Percentiles rank a stretch among this genome's conserved stretches.
These are phyloP conservation scores for Drosophila equinoxialis DNA, from an alignment of 1,140 invertebrate genomes.

Conservation along the genomic window DNA sequence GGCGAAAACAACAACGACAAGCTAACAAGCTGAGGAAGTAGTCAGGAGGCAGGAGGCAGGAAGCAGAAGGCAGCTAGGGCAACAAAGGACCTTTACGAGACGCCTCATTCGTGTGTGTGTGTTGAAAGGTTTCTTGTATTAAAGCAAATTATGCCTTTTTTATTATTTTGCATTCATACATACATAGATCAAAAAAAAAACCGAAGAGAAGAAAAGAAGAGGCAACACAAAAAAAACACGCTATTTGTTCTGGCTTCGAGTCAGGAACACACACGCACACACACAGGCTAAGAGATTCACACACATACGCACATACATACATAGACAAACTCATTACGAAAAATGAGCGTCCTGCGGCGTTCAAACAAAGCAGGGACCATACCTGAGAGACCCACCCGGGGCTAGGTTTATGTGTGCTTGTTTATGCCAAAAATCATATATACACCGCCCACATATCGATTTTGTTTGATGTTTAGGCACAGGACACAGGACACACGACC, in stretches of 20 bases:
- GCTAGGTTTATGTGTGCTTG: constrained; percentile 54
- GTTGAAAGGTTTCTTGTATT: constrained; percentile 54
- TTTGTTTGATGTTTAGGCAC: constrained; percentile 76
- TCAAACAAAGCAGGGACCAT: constrained; percentile 73
- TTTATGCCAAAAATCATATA: constrained; percentile 76
- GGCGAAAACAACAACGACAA: constrained; percentile 35
- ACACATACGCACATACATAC: constrained; percentile 25
- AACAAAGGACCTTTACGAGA: constrained; percentile 7
- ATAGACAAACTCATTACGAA: constrained; percentile 79
- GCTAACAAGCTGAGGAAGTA: constrained; percentile 55
- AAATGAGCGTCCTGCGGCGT: constrained; percentile 79
- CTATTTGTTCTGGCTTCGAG: constrained; percentile 3
- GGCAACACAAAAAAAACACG: not conserved
- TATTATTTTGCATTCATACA: constrained; percentile 42
- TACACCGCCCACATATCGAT: constrained; percentile 71
- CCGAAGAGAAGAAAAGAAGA: constrained; percentile 64
- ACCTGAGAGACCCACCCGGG: constrained; percentile 41
- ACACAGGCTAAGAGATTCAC: not conserved
- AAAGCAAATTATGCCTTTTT: constrained; percentile 66
- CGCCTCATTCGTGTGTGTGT: constrained; percentile 18
- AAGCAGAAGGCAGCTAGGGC: not conserved
- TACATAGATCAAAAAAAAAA: constrained; percentile 51
- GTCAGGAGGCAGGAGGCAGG: not conserved
- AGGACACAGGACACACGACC: constrained; percentile 30
- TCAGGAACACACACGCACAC: constrained; percentile 37